Evolutionary conservation across 2,113 vertebrate species (phyloP).

Genomic region (Vulpes ferrilata): DNA sequence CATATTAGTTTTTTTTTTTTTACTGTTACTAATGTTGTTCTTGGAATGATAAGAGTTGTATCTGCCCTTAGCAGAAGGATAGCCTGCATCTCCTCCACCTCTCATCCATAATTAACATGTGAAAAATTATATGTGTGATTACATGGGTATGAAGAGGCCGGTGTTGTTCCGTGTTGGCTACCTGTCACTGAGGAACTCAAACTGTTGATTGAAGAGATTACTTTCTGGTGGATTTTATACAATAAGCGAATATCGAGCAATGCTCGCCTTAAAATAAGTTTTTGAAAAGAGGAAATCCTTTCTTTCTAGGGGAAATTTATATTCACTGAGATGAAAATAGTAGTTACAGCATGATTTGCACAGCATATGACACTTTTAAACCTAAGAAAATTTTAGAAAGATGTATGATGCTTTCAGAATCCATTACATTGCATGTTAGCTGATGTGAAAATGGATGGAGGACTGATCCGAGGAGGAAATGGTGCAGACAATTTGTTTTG

Average conservation of each 20-base stretch:
- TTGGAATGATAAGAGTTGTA: not conserved
- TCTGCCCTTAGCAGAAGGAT: not conserved
- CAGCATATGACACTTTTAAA: not conserved
- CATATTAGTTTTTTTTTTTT: not conserved
- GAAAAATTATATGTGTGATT: not conserved
- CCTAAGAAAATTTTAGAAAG: not conserved
- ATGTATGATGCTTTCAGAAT: slow-evolving; percentile 63
- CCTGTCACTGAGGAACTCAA: not conserved
- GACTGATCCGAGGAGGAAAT: slow-evolving; percentile 71
- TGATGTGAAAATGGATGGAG: slow-evolving; percentile 70
- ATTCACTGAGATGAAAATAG: not conserved
- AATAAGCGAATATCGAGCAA: not conserved
- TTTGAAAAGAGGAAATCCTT: slow-evolving; percentile 34
- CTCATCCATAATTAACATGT: not conserved
- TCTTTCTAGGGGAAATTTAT: not conserved
- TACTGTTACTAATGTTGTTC: not conserved
- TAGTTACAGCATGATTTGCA: not conserved
- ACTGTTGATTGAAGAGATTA: not conserved
- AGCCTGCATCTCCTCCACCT: not conserved
- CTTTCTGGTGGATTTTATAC: not conserved
- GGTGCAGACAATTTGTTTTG: slow-evolving; percentile 60
- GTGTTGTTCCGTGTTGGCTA: not conserved
- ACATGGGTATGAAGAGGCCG: not conserved
- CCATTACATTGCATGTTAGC: slow-evolving; percentile 57
- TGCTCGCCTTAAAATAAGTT: not conserved